Conservation (phyloP, 2,797 vertebrate genomes). For the Amblyraja radiata region DNA sequence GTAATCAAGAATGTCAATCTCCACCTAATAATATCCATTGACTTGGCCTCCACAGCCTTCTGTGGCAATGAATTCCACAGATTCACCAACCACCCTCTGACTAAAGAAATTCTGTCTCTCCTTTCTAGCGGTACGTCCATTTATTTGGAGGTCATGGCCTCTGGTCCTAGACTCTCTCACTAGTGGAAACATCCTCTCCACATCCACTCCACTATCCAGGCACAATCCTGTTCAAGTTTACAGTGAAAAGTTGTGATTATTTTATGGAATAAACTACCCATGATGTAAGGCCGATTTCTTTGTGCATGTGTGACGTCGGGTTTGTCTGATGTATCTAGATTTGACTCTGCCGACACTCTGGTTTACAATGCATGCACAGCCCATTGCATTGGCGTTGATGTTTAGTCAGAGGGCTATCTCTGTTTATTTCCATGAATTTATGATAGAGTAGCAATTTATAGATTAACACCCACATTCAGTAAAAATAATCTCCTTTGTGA, state of each 20-base stretch:
- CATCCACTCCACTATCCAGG: too few species aligned
- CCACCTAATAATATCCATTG: too few species aligned
- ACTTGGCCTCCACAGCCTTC: too few species aligned
- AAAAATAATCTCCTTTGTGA: slow-evolving; percentile 53
- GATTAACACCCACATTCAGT: slow-evolving; percentile 50
- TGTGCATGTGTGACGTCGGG: background rate
- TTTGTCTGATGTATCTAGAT: slow-evolving; percentile 62
- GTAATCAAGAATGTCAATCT: too few species aligned
- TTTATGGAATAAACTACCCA: background rate
- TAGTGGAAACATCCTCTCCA: too few species aligned
- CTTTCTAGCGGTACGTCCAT: too few species aligned
- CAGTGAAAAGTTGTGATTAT: background rate
- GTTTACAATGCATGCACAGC: slow-evolving; percentile 69
- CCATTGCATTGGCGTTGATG: slow-evolving; percentile 68
- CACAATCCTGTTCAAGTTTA: background rate
- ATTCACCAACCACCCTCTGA: too few species aligned
- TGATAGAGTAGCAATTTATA: slow-evolving; percentile 64
- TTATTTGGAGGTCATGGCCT: too few species aligned
- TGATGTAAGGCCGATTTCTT: background rate
- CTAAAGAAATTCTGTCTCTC: too few species aligned
- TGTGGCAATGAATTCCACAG: too few species aligned
- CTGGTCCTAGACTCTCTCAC: too few species aligned
- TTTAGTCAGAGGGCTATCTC: slow-evolving; percentile 71
- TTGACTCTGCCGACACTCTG: slow-evolving; percentile 63
- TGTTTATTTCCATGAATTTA: slow-evolving; percentile 67